Percentiles rank a stretch among this genome's conserved stretches.
These are phyloP conservation scores for Polymixis flavicincta DNA, from an alignment of 2,888 invertebrate genomes.

Conservation along the genomic window DNA sequence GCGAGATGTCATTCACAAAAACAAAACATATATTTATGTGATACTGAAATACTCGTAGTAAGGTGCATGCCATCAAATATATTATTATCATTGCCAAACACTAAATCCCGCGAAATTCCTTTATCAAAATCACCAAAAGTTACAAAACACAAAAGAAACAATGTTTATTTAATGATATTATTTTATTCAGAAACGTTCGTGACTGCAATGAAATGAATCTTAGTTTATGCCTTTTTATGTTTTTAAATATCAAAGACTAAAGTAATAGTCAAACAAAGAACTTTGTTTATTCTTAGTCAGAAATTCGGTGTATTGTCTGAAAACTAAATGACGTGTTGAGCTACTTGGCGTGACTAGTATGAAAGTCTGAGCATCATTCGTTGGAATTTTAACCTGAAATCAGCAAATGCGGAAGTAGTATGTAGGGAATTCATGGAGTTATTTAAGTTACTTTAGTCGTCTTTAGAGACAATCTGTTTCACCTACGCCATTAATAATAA, in stretches of 20 bases:
- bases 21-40: background rate
- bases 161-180: slow-evolving; percentile 29
- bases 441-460: background rate
- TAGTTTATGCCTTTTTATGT: slow-evolving; percentile 10
- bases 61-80: background rate
- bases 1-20: too few species aligned
- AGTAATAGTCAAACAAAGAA: slow-evolving; percentile 23
- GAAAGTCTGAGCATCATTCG: slow-evolving; percentile 11
- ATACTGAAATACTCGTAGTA: background rate
- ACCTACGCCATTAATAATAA: background rate
- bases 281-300: slow-evolving; percentile 42
- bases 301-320: slow-evolving; percentile 38
- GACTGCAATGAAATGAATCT: slow-evolving; percentile 8
- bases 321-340: slow-evolving; percentile 24
- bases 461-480: background rate
- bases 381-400: slow-evolving; percentile 5
- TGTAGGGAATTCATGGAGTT: background rate
- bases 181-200: slow-evolving; percentile 15
- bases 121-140: background rate
- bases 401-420: background rate
- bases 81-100: background rate
- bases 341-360: slow-evolving; percentile 19
- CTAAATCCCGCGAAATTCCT: background rate
- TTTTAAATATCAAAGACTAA: slow-evolving; percentile 23
- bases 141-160: slow-evolving; percentile 14